Evolutionary conservation across 2,888 invertebrate species (phyloP).

Genomic region (Halocaridina rubra): DNA sequence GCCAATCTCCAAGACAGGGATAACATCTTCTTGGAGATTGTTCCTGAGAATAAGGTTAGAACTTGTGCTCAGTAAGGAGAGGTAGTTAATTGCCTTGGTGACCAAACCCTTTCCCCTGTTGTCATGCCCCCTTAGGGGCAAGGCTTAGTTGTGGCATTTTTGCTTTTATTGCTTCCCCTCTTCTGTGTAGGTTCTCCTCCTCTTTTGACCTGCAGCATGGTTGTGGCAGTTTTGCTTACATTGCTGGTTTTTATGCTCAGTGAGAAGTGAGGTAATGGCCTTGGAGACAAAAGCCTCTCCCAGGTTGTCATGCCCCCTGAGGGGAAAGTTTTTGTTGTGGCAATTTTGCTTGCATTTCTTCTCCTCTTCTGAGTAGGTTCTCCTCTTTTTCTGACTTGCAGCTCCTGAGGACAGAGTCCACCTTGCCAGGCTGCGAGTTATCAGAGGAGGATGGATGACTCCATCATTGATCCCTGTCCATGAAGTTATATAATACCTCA

Average conservation of each 20-base stretch:
- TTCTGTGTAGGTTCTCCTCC: not conserved
- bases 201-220: not conserved
- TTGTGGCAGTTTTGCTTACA: no score
- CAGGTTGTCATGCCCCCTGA: no score
- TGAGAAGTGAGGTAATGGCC: no score
- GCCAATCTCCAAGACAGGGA: slow-evolving; percentile 53
- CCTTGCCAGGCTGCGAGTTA: not conserved
- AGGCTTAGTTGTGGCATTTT: not conserved
- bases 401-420: not conserved
- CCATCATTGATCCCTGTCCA: no score
- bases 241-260: no score
- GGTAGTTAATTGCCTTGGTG: no score
- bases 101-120: no score
- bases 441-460: no score
- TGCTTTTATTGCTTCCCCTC: not conserved
- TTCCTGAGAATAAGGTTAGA: slow-evolving; percentile 56
- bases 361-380: not conserved
- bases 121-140: no score
- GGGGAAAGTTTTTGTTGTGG: not conserved
- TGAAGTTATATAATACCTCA: no score
- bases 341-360: not conserved
- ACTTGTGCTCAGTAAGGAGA: no score
- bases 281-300: no score
- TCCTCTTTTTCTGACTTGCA: not conserved
- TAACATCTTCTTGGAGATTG: slow-evolving; percentile 50